phyloP scores from a whole-genome alignment of 2,888 invertebrate species.

The Pristionchus mayeri region DNA sequence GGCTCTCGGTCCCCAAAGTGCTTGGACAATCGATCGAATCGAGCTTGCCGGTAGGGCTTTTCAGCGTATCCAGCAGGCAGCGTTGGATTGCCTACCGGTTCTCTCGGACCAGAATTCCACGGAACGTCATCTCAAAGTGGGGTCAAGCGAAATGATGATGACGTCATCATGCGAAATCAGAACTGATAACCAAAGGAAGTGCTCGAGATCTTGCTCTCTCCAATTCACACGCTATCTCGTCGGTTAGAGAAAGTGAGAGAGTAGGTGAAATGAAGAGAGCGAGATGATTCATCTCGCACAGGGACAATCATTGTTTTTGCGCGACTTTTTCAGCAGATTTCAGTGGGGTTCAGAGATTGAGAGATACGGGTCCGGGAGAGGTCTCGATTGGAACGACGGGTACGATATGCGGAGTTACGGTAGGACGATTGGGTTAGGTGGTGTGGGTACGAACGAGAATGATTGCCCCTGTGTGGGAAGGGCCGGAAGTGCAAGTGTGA shows the following conservation, averaged over 20 bases:
- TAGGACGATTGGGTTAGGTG: neutral
- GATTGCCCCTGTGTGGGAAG: conserved; percentile 18
- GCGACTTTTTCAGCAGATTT: neutral
- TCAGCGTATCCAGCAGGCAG: neutral
- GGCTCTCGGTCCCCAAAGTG: neutral
- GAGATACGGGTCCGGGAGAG: neutral
- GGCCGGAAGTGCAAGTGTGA: neutral
- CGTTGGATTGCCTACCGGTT: neutral
- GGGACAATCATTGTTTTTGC: neutral
- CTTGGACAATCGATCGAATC: conserved; percentile 17
- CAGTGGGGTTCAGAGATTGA: neutral
- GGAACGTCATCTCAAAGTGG: neutral
- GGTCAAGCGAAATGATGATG: neutral
- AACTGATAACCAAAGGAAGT: neutral
- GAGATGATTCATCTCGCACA: too few relatives aligned
- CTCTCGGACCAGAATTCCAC: neutral
- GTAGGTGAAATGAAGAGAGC: too few relatives aligned
- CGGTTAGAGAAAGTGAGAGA: too few relatives aligned
- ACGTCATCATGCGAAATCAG: neutral
- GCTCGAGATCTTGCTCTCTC: too few relatives aligned
- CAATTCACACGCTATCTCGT: too few relatives aligned
- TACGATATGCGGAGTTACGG: neutral
- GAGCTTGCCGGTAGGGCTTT: neutral
- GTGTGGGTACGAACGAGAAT: neutral
- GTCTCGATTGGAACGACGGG: neutral